Percentiles rank a stretch among this genome's conserved stretches.
Conservation (phyloP, 2,888 invertebrate species). For the Amorpha juglandis region DNA sequence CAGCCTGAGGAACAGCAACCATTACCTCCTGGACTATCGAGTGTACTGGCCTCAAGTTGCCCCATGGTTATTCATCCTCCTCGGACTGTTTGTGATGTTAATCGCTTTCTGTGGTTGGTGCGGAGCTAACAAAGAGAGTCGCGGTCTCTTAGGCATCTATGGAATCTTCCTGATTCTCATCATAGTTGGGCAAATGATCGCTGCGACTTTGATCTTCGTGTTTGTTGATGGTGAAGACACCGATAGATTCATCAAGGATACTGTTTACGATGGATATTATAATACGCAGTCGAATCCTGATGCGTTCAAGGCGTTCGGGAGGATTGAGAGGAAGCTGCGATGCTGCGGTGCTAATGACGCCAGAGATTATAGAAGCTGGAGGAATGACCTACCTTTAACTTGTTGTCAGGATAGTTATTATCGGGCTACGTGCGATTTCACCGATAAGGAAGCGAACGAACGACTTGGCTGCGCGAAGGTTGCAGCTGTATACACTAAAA, state of each 20-base stretch:
- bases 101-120: constrained; percentile 78
- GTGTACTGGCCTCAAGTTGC: constrained; percentile 80
- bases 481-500: constrained; percentile 78
- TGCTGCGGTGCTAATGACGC: constrained; percentile 81
- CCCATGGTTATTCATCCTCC: constrained; percentile 78
- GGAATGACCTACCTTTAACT: constrained; percentile 73
- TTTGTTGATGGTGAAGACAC: constrained; percentile 79
- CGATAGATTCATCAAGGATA: constrained; percentile 76
- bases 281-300: constrained; percentile 77
- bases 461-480: constrained; percentile 79
- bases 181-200: constrained; percentile 66
- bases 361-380: constrained; percentile 76
- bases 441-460: constrained; percentile 79
- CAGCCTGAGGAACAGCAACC: constrained; percentile 72
- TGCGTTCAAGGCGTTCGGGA: constrained; percentile 70
- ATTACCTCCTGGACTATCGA: constrained; percentile 75
- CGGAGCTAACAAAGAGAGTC: constrained; percentile 69
- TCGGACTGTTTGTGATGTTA: constrained; percentile 71
- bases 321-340: constrained; percentile 72
- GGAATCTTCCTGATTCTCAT: constrained; percentile 69
- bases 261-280: constrained; percentile 79
- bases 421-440: constrained; percentile 74
- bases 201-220: constrained; percentile 74
- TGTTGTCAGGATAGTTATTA: constrained; percentile 78
- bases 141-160: constrained; percentile 72